phyloP scores from a whole-genome alignment of 2,113 vertebrate species.

The Bungarus multicinctus region DNA sequence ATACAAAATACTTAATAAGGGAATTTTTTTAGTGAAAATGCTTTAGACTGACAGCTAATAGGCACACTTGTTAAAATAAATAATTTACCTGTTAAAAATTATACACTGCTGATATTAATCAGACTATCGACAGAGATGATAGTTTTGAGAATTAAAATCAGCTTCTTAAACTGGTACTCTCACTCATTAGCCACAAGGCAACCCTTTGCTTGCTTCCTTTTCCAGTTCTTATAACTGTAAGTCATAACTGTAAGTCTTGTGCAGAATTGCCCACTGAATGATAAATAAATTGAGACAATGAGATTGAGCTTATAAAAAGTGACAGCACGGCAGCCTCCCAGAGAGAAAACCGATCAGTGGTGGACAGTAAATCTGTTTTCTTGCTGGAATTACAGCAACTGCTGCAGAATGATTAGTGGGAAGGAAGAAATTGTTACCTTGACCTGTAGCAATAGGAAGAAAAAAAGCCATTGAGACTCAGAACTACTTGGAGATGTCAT shows the following conservation, averaged over 20 bases:
- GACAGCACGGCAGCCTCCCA: background rate
- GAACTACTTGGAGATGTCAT: background rate
- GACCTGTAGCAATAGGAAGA: background rate
- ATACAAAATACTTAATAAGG: background rate
- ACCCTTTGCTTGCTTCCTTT: background rate
- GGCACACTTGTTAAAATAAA: background rate
- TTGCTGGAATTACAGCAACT: background rate
- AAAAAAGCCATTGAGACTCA: too few relatives aligned
- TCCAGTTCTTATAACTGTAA: background rate
- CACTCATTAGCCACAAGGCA: background rate
- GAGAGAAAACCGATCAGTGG: background rate
- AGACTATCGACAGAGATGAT: background rate
- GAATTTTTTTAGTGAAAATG: background rate
- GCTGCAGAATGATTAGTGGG: background rate
- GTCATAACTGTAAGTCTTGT: background rate
- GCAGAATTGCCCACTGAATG: background rate
- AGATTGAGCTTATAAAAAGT: background rate
- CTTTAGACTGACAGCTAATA: background rate
- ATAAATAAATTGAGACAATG: background rate
- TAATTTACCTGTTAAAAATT: background rate
- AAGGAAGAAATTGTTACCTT: background rate
- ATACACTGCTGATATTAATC: background rate
- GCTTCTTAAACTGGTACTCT: background rate
- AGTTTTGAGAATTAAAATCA: background rate
- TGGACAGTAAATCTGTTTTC: background rate